These are phyloP conservation scores for Lepas anatifera DNA, from an alignment of 2,888 invertebrate genomes.

Conservation along the genomic window DNA sequence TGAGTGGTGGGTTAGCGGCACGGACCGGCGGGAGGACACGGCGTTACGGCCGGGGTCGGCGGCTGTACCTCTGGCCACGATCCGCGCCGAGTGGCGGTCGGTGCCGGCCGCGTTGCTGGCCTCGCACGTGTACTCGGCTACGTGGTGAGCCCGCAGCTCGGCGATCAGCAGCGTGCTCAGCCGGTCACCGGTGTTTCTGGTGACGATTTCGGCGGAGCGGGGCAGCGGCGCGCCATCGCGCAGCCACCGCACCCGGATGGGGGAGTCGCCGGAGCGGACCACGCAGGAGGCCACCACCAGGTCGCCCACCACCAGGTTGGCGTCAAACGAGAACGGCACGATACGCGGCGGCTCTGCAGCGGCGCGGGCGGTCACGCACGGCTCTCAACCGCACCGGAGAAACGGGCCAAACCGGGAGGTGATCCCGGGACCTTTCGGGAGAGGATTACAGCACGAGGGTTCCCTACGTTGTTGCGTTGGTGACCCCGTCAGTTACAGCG, in stretches of 20 bases:
- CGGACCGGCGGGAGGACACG: background rate
- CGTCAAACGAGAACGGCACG: conserved; percentile 31
- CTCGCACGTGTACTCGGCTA: conserved; percentile 61
- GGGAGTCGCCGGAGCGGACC: conserved; percentile 30
- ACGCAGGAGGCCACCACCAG: conserved; percentile 30
- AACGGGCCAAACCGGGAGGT: too few relatives aligned
- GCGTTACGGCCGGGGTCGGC: background rate
- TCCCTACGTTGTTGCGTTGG: too few relatives aligned
- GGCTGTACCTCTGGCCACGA: conserved; percentile 38
- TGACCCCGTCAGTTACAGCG: too few relatives aligned
- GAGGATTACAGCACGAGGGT: too few relatives aligned
- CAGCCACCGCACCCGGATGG: conserved; percentile 35
- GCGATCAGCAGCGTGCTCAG: conserved; percentile 54
- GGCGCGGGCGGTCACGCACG: background rate
- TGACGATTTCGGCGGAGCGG: conserved; percentile 26
- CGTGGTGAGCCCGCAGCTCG: conserved; percentile 45
- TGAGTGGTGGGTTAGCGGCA: background rate
- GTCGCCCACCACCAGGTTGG: conserved; percentile 26
- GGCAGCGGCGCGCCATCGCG: conserved; percentile 37
- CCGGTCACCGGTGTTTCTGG: conserved; percentile 40
- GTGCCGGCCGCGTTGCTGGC: conserved; percentile 41
- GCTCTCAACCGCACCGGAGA: background rate
- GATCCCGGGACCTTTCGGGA: too few relatives aligned
- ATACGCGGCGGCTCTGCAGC: conserved; percentile 34
- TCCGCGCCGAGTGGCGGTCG: conserved; percentile 36